A percentile compares a stretch with the other conserved stretches of the same genome.
Evolutionary conservation across 2,113 vertebrate species (phyloP).

Genomic region (Mugil cephalus): DNA sequence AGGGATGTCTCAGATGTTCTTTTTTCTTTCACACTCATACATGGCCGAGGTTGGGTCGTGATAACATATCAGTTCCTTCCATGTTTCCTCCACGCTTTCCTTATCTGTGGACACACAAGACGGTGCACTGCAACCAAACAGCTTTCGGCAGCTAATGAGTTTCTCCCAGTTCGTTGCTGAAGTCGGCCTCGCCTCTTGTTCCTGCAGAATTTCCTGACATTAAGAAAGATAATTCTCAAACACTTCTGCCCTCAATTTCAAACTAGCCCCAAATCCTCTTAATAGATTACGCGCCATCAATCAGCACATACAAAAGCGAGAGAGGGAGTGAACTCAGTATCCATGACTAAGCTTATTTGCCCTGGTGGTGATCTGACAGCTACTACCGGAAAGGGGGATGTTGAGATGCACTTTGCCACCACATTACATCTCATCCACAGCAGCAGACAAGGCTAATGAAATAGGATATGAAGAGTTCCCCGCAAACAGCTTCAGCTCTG

Average conservation of each 20-base stretch:
- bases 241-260: constrained; percentile 57
- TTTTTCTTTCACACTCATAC: neutral
- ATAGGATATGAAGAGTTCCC: constrained; percentile 54
- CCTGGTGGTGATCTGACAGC: constrained; percentile 62
- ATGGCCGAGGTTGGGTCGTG: neutral
- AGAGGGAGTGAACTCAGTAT: constrained; percentile 35
- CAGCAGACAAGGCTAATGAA: constrained; percentile 66
- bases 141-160: constrained; percentile 40
- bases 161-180: constrained; percentile 17
- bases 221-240: constrained; percentile 42
- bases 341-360: constrained; percentile 64
- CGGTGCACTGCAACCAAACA: constrained; percentile 8
- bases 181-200: constrained; percentile 35
- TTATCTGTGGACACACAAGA: constrained; percentile 12
- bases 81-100: neutral
- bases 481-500: constrained; percentile 50
- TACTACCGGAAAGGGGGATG: constrained; percentile 28
- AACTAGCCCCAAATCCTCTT: constrained; percentile 63
- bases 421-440: constrained; percentile 64
- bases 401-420: constrained; percentile 60
- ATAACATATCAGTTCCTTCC: neutral
- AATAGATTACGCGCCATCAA: constrained; percentile 68
- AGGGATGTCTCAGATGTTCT: neutral
- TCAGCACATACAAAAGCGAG: constrained; percentile 51
- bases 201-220: constrained; percentile 30